These are phyloP conservation scores for Timandra comae DNA, from an alignment of 2,888 invertebrate species.

Conservation along the genomic window DNA sequence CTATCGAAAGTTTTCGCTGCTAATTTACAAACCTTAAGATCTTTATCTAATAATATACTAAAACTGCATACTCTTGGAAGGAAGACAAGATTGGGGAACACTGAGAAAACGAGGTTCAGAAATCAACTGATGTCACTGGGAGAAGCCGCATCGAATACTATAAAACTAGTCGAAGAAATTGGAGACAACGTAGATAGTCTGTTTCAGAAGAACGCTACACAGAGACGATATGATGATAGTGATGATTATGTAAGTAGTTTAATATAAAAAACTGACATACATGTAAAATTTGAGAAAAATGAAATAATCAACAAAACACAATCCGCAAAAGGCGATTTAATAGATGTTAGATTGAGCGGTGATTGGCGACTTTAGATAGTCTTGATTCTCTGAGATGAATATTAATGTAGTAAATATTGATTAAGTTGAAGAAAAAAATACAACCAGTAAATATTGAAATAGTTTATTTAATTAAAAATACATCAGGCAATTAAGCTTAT, in stretches of 20 bases:
- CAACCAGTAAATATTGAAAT: too few relatives aligned
- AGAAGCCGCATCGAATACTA: conserved; percentile 75
- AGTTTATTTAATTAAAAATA: too few relatives aligned
- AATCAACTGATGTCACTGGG: conserved; percentile 74
- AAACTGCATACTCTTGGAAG: conserved; percentile 79
- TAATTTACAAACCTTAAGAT: conserved; percentile 77
- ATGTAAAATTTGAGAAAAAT: too few relatives aligned
- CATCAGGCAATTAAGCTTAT: too few relatives aligned
- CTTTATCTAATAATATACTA: conserved; percentile 75
- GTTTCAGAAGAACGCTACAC: conserved; percentile 45
- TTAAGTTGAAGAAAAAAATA: too few relatives aligned
- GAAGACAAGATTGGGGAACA: conserved; percentile 72
- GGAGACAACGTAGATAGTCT: conserved; percentile 68
- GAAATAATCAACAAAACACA: too few relatives aligned
- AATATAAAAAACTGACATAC: too few relatives aligned
- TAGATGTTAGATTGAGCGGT: too few relatives aligned
- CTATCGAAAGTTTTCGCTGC: conserved; percentile 62
- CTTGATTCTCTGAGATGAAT: too few relatives aligned
- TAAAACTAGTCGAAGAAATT: conserved; percentile 73
- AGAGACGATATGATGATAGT: conserved; percentile 39
- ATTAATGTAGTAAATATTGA: too few relatives aligned
- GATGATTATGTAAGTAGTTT: conserved; percentile 51
- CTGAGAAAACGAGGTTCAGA: conserved; percentile 76
- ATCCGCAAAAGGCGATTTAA: too few relatives aligned
- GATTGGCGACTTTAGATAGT: too few relatives aligned